Base-by-base conservation (phyloP, 1,140 invertebrate species). In the Frieseomelitta varia region DNA sequence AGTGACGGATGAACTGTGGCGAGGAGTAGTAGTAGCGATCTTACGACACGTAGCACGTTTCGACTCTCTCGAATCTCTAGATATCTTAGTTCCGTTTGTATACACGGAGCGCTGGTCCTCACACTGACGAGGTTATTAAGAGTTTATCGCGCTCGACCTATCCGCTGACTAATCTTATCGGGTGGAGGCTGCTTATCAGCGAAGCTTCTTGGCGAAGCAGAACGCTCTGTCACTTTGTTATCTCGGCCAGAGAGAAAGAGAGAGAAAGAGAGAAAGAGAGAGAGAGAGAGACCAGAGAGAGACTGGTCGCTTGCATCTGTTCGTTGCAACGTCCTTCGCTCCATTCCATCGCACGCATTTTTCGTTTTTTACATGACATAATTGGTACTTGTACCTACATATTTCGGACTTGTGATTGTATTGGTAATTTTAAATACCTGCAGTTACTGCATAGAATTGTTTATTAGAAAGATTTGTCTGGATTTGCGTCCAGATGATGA, bases 101-200 rank as follows among this genome's bases (percentile, higher is more conserved):
- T 63, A n/a, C 56, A 47, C 39, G 39, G 39, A 67, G 19, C 15
- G 61, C 8, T 75, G 47, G 34, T 30, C n/a, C 6, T 17, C 53
- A 24, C 69, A 27, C 61, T 39, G 65, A 47, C 78, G 65, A 65
- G 27, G 15, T 88, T 84, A 24, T 61, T 61, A n/a, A n/a, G 24
- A n/a, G 58, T 61, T 61, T 61, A 61, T 61, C 58, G 24, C 58
- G 24, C 24, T 61, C 58, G 58, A 61, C 58, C 58, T 61, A 61
- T 61, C 11, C 58, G 58, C n/a, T 24, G 58, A 12, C 58, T 61
- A 61, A 61, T 61, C 82, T 90, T 89, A 89, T 90, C 88, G 72
- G 39, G 39, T 8, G 39, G 39, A 47, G 39, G 39, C 39, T 10
- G 8, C 82, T 90, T 89, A 89, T 90, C 88, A 68, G 69, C 56